Evolutionary conservation across 2,797 vertebrate species (phyloP).

Genomic region (Nothura maculosa): DNA sequence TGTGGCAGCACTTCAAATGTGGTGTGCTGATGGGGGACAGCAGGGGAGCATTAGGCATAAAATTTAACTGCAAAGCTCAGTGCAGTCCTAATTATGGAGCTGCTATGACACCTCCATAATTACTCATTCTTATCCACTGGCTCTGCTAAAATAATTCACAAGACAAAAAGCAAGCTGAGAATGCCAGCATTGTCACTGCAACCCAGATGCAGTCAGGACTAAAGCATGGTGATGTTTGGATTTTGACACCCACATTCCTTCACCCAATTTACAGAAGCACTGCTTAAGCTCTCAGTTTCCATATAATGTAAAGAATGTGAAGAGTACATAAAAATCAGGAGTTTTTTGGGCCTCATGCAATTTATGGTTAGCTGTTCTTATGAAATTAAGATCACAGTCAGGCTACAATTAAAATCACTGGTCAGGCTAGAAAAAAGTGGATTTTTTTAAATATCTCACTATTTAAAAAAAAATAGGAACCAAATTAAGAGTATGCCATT

Average conservation of each 20-base stretch:
- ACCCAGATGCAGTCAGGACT: background rate
- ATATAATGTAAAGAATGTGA: conserved; percentile 3
- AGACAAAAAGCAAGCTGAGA: conserved; percentile 59
- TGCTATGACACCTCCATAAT: conserved; percentile 74
- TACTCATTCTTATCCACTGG: conserved; percentile 71
- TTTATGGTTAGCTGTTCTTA: background rate
- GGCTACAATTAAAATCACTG: background rate
- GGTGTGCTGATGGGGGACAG: conserved; percentile 64
- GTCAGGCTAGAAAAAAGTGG: background rate
- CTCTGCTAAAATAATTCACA: conserved; percentile 66
- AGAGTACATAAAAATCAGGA: background rate
- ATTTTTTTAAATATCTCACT: background rate
- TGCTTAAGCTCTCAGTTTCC: background rate
- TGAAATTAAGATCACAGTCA: background rate
- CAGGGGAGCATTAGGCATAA: conserved; percentile 73
- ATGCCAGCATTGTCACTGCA: conserved; percentile 18
- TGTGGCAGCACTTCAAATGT: conserved; percentile 70
- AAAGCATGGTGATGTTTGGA: background rate
- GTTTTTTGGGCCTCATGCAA: background rate
- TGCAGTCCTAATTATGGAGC: conserved; percentile 74
- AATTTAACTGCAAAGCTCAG: conserved; percentile 74
- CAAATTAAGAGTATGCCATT: background rate
- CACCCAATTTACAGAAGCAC: background rate
- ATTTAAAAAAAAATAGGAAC: background rate
- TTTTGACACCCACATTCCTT: background rate